A percentile compares a stretch with the other conserved stretches of the same genome.
phyloP scores from a whole-genome alignment of 1,140 invertebrate species.

The Tribolium castaneum region DNA sequence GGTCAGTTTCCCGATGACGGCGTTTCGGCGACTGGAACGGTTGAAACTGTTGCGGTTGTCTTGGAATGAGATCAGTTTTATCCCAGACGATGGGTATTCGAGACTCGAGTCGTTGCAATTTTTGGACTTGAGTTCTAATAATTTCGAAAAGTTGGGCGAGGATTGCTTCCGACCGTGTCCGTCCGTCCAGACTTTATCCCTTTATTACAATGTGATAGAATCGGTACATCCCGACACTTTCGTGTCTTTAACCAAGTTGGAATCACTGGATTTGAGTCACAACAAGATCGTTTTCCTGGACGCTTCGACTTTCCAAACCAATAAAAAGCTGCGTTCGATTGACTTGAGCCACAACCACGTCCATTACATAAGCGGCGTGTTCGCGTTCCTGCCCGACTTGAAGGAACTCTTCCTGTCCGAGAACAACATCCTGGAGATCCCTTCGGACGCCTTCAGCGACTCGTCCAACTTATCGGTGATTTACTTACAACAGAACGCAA shows the following conservation, averaged over 20 bases:
- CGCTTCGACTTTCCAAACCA: slow-evolving; percentile 77
- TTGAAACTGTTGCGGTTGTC: slow-evolving; percentile 80
- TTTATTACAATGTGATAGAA: slow-evolving; percentile 87
- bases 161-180: slow-evolving; percentile 85
- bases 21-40: slow-evolving; percentile 79
- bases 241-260: slow-evolving; percentile 76
- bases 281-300: slow-evolving; percentile 85
- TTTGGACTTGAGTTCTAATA: slow-evolving; percentile 89
- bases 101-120: slow-evolving; percentile 77
- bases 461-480: slow-evolving; percentile 82
- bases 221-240: slow-evolving; percentile 83
- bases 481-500: slow-evolving; percentile 89
- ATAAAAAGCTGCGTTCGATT: slow-evolving; percentile 80
- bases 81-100: slow-evolving; percentile 79
- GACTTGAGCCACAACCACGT: slow-evolving; percentile 91
- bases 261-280: slow-evolving; percentile 87
- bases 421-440: slow-evolving; percentile 89
- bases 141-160: slow-evolving; percentile 78
- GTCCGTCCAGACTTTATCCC: slow-evolving; percentile 80
- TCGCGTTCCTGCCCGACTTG: slow-evolving; percentile 80
- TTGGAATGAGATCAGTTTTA: slow-evolving; percentile 83
- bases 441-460: slow-evolving; percentile 83
- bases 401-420: slow-evolving; percentile 87
- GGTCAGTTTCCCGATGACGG: slow-evolving; percentile 81
- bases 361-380: slow-evolving; percentile 84